Percentiles rank a stretch among this genome's conserved stretches.
phyloP scores from a whole-genome alignment of 2,888 invertebrate species.

The Steromphala cineraria region DNA sequence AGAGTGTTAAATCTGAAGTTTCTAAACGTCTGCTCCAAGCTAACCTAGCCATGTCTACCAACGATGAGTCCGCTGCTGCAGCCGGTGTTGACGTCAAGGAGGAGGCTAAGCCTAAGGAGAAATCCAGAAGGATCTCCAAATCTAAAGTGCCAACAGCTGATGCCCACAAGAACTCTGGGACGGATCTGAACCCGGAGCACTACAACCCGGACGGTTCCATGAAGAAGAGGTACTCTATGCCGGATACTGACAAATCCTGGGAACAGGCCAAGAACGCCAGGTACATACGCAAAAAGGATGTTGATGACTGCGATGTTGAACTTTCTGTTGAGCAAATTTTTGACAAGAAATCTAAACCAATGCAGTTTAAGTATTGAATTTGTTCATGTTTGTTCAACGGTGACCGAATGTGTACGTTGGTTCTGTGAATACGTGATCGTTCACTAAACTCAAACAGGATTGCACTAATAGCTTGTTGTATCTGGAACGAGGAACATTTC shows the following conservation, averaged over 20 bases:
- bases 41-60: too few relatives aligned
- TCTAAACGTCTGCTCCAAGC: conserved; percentile 25
- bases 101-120: background rate
- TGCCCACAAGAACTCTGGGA: background rate
- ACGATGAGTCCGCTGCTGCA: background rate
- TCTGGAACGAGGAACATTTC: too few relatives aligned
- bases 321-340: conserved; percentile 58
- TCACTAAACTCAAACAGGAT: too few relatives aligned
- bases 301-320: conserved; percentile 47
- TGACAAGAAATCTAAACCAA: conserved; percentile 28
- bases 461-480: too few relatives aligned
- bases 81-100: background rate
- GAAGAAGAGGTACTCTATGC: conserved; percentile 55
- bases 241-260: conserved; percentile 49
- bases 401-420: too few relatives aligned
- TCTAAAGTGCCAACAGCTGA: background rate
- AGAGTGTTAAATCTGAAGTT: conserved; percentile 25
- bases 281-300: conserved; percentile 52
- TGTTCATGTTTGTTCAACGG: too few relatives aligned
- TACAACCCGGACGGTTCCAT: conserved; percentile 63
- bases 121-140: background rate
- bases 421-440: too few relatives aligned
- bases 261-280: conserved; percentile 63
- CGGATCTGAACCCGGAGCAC: conserved; percentile 46
- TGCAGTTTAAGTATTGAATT: background rate